Evolutionary conservation across 2,797 vertebrate species (phyloP).

Genomic region (Phyllotis vaccarum): DNA sequence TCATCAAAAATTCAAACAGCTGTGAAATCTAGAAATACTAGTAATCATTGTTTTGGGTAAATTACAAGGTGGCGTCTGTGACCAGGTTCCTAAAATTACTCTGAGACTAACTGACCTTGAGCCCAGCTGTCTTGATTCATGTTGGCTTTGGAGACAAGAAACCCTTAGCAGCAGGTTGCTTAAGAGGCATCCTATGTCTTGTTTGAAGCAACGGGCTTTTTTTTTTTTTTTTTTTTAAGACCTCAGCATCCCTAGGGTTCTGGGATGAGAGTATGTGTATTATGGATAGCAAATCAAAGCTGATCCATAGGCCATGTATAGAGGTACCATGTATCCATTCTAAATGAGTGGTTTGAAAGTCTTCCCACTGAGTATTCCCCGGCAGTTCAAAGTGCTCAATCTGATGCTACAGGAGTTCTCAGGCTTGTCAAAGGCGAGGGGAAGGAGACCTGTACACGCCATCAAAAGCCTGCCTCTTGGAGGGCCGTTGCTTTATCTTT

Average conservation of each 20-base stretch:
- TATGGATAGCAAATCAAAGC: slow-evolving; percentile 2
- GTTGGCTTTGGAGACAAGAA: background rate
- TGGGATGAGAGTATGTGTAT: background rate
- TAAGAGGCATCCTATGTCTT: background rate
- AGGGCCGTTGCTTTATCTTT: background rate
- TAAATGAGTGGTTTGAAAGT: background rate
- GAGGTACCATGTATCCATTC: background rate
- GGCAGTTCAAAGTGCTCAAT: background rate
- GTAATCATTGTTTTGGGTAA: background rate
- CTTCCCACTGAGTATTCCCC: slow-evolving; percentile 6
- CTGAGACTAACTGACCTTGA: background rate
- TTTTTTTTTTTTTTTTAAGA: slow-evolving; percentile 45
- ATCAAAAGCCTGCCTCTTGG: background rate
- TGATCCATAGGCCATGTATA: background rate
- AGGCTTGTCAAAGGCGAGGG: background rate
- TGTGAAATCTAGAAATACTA: background rate
- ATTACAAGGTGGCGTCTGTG: background rate
- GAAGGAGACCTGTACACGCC: background rate
- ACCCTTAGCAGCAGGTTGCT: background rate
- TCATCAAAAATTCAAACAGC: background rate
- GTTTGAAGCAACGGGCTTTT: background rate
- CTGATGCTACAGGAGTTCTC: background rate
- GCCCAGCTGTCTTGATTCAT: background rate
- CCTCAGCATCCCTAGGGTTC: background rate
- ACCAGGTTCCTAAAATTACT: background rate